Base-by-base conservation (phyloP, 1,140 invertebrate species). In the Dolichoris vasculosae region DNA sequence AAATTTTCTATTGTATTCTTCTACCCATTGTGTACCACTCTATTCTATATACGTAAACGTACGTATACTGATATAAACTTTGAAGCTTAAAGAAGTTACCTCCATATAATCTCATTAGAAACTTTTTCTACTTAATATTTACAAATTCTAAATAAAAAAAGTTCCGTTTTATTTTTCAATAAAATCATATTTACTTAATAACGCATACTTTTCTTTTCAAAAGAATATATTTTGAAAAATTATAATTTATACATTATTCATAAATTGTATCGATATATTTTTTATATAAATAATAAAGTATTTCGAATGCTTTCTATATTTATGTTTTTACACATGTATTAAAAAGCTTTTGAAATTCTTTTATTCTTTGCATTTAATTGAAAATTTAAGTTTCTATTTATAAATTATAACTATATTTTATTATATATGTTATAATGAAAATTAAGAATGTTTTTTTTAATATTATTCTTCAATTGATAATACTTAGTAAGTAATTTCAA, bases 1-100 rank as follows among this genome's bases (percentile, higher is more conserved):
- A 73, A 73, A 73, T 73, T 23, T 73, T 73, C 69, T 73, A 43
- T 73, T 73, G 69, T 73, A 73, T 73, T 43, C 40, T 73, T 73
- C 11, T 38, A 20, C 1, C 40, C 23, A 43, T n/a, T 73, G 26
- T 73, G 38, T 15, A 43, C 4, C n/a, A 43, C 40, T 73, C 32
- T 38, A 17, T 23, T 30, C 8, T 73, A n/a, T 73, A 43, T n/a
- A 38, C 26, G 6, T 26, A 71, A 40, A 71, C 26, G 26, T 43
- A n/a, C 38, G 26, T 43, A 43, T 43, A 40, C 38, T 73, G 69
- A 73, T 73, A 73, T 71, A 73, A 73, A 73, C 69, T 73, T 73
- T 73, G 38, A 73, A n/a, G 40, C 69, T 43, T 43, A 40, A 43
- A 23, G 23, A 73, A 73, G 69, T 73, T 73, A n/a, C 17, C 26